Base-by-base conservation (phyloP, 2,888 invertebrate species). In the Erebia aethiops region DNA sequence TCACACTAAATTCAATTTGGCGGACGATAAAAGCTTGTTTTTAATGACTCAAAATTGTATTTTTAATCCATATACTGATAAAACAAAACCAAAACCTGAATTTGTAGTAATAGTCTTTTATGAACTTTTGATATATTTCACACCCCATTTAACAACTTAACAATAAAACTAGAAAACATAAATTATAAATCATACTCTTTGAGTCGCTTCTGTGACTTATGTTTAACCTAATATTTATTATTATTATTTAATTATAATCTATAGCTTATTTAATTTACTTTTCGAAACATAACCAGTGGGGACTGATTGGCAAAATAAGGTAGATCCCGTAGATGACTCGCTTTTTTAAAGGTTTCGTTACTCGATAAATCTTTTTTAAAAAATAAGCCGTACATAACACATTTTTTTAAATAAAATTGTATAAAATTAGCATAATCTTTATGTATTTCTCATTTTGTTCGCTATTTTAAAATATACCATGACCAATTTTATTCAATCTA, bases 121-220 rank as follows among this genome's bases (percentile, higher is more conserved):
- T 26, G 16, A 9, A 8, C 41, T n/a, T 43, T 61, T 43, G 4
- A 61, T 35, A n/a, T 18, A 13, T 26, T n/a, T 58, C 18, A 18
- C 18, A 46, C 41, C 18, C 4, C 16, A 60, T 43, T 60, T 41
- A 35, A 35, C 35, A 11, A 18, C 61, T 61, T 61, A 18, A 43
- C 43, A 60, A 43, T 61, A 61, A 61, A 43, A 61, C 13, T 46
- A 61, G n/a, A 61, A 43, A 60, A 43, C 16, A 43, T 4, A 61
- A 58, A 8, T 58, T 11, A 43, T 61, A 61, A 58, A 58, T 51
- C n/a, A 51, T 9, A 52, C 54, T 60, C 60, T 61, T 61, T 16
- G 18, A 61, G 43, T 43, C 43, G 61, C 61, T 16, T 46, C 43
- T 61, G 43, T 43, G 43, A 43, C 16, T 58, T 58, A 58, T 14